phyloP scores from a whole-genome alignment of 2,888 invertebrate genomes.

The Cylloceria caligata region DNA sequence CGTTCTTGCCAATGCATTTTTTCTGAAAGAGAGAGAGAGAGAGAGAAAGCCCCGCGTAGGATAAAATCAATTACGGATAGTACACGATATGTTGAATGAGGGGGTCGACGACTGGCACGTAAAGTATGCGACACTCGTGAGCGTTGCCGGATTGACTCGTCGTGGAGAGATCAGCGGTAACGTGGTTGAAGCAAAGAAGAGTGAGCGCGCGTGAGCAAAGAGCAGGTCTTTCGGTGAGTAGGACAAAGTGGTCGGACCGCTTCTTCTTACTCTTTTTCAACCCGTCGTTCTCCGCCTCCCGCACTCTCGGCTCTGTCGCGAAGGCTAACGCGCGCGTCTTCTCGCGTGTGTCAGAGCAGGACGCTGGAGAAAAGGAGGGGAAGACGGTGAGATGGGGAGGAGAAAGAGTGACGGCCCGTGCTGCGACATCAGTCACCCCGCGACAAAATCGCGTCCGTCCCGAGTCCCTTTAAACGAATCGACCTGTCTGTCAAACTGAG shows the following conservation, averaged over 20 bases:
- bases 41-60: conserved; percentile 16
- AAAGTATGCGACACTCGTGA: conserved; percentile 68
- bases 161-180: conserved; percentile 43
- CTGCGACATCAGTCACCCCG: conserved; percentile 74
- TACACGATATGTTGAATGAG: conserved; percentile 44
- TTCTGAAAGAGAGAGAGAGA: not conserved
- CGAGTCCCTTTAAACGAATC: conserved; percentile 68
- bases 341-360: conserved; percentile 14
- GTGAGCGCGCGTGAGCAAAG: conserved; percentile 32
- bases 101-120: conserved; percentile 49
- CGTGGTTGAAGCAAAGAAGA: conserved; percentile 59
- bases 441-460: conserved; percentile 72
- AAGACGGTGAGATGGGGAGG: conserved; percentile 56
- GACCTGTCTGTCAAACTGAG: conserved; percentile 73
- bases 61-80: conserved; percentile 64
- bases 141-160: conserved; percentile 68
- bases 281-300: conserved; percentile 18
- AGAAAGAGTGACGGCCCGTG: conserved; percentile 75
- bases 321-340: conserved; percentile 35
- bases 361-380: conserved; percentile 49
- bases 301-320: not conserved
- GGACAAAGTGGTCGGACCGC: conserved; percentile 83
- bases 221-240: conserved; percentile 68
- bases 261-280: conserved; percentile 74
- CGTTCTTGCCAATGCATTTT: not conserved